Base-by-base conservation (phyloP, 1,140 invertebrate species). In the Asobara japonica region DNA sequence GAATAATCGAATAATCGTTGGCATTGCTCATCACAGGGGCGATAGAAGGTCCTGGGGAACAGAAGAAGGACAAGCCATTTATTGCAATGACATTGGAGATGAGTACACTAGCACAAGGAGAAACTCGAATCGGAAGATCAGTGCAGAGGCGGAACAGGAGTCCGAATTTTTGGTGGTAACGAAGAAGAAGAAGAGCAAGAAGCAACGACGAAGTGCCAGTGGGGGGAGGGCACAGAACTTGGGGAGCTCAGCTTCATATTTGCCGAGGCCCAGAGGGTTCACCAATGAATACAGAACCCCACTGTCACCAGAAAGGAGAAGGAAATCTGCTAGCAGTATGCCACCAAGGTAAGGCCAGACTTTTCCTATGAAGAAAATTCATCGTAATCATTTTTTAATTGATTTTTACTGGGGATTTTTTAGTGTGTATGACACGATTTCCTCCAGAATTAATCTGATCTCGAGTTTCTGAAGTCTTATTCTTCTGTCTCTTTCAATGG, bases 131-230 rank as follows among this genome's bases (percentile, higher is more conserved):
- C 85, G 86, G 73, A 86, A 88, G 20, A 76, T 78, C 18, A 82
- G 82, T 83, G 62, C 82, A 73, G 84, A 87, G 30, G 65, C 78
- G 60, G 80, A 88, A 76, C 77, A 84, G 33, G 82, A 89, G 76
- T 81, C 84, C 1, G 92, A 93, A 66, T 93, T 93, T 82, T 89
- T 91, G 76, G 91, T 92, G 22, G 92, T 94, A 45, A 93, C 91
- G 8, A 93, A 93, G 76, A 92, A 92, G 76, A 92, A 92, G 77
- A 91, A 91, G 73, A 90, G 90, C 75, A 92, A 93, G 78, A 92
- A 92, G 74, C 89, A 89, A 25, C 87, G 89, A 1, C 88, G 86
- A 65, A 88, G 86, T 73, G 87, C 83, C 13, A 87, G 84, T 65
- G 86, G 86, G 60, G 77, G 83, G 67, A 81, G 85, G 64, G 84